phyloP scores from a whole-genome alignment of 2,113 vertebrate species.

The Sardina pilchardus region DNA sequence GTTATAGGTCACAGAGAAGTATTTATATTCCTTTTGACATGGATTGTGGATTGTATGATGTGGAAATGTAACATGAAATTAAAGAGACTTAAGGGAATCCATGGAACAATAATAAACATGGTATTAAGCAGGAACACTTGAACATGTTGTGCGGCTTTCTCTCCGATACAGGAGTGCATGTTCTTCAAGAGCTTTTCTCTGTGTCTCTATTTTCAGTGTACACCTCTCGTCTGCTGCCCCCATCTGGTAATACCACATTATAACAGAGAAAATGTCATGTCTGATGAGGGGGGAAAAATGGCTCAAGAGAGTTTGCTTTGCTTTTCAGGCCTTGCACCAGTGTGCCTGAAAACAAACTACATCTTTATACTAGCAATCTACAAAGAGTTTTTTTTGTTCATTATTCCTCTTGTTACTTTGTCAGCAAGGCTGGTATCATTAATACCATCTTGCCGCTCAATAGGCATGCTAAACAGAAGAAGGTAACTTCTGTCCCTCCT shows the following conservation, averaged over 20 bases:
- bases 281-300: background rate
- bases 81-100: no score
- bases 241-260: slow-evolving; percentile 29
- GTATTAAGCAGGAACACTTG: background rate
- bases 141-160: background rate
- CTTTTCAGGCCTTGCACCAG: slow-evolving; percentile 5
- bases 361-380: background rate
- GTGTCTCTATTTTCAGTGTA: background rate
- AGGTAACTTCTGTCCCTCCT: slow-evolving; percentile 8
- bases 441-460: slow-evolving; percentile 1
- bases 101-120: no score
- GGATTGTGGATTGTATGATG: no score
- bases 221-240: slow-evolving; percentile 45
- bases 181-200: background rate
- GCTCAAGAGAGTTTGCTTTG: background rate
- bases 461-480: background rate
- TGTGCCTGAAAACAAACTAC: slow-evolving; percentile 4
- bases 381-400: background rate
- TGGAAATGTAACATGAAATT: no score
- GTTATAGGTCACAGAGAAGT: no score
- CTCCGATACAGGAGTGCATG: background rate
- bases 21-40: no score
- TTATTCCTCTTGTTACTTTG: background rate
- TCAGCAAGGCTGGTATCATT: slow-evolving; percentile 10
- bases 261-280: background rate